Evolutionary conservation across 2,888 invertebrate species (phyloP), one percentile per base, ranked within the genome.

Genomic region (Thera obeliscata): DNA sequence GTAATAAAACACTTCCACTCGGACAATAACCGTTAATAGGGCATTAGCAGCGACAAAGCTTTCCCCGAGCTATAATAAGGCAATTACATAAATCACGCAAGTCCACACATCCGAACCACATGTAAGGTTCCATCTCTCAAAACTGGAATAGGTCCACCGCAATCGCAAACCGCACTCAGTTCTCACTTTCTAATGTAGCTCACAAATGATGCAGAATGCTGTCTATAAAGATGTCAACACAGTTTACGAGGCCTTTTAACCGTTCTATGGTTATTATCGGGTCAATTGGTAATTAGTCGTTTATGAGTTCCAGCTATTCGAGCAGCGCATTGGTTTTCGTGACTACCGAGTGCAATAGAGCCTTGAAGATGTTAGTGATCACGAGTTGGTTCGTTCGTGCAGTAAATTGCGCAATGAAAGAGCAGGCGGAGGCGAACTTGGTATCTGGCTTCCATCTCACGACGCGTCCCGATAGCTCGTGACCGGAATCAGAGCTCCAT

Each of bases 1-100:
- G 88, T 90, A 92, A 91, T 92, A 88, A 88, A 88, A 89, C 89
- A 90, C 90, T 90, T 90, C 91, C 89, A 91, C 87, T 87, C 82
- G 82, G 85, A 86, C 87, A 88, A 86, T 87, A 89, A 90, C 89
- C 87, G 87, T 89, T 89, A 87, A 88, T 88, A 84, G 82, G 83
- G 86, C 87, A 87, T 88, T 81, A 83, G 76, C 81, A 81, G 81
- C 82, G 82, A 86, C 85, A 85, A 83, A 87, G 87, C 87, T 89
- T 89, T 90, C 89, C 84, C 84, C 80, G 74, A 73, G 76, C 74
- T 74, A 71, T 78, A 80, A 82, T 82, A 81, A 79, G 83, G 80
- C 81, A 86, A 88, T 89, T 55, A 70, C 55, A 61, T 41, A 41
- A 2, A 41, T 77, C 76, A 78, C 72, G 72, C 76, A 79, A 79